Evolutionary conservation across 2,888 invertebrate species (phyloP), one percentile per base, ranked within the genome.

Genomic region (Dolichopus griseipennis): DNA sequence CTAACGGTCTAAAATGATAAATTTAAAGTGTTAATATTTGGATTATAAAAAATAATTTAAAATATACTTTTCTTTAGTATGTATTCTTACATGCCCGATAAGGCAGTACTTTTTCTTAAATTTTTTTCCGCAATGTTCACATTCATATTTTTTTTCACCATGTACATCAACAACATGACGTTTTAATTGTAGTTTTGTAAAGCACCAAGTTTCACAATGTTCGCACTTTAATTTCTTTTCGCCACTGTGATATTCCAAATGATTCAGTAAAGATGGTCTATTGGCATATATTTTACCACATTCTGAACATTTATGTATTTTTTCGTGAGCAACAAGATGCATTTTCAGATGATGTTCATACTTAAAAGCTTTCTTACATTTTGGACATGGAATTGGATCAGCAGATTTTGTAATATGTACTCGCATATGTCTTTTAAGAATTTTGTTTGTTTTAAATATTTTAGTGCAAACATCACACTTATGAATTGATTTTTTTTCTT

Each of bases 51-150:
- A 37, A 37, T 7, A 37, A 37, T 18, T 52, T 52, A 18, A 52
- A 52, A 18, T 15, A 12, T 18, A 52, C 52, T 52, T 52, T 52
- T 52, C 52, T 52, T 68, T 69, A 1, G 66, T 66, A 37, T 70
- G 70, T 8, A 52, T 65, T 34, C 43, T 22, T 33, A 66, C 34
- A 61, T 70, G 70, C 8, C 34, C 68, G 7, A 43, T 43, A n/a
- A 65, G 64, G 10, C 61, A 20, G 20, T 62, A 61, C 20, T 69
- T 69, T 15, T 61, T 61, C 20, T 65, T 61, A 41, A 69, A 69
- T 2, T 65, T 41, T 52, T 69, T 69, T 10, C 63, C 68, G 33
- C 68, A 69, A 33, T 22, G 43, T 20, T 69, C 68, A 61, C 68
- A 68, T 61, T 66, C 52, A 18, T 52, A 18, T 52, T 52, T 52